phyloP scores from a whole-genome alignment of 2,888 invertebrate species.

The Phyllotreta cruciferae region DNA sequence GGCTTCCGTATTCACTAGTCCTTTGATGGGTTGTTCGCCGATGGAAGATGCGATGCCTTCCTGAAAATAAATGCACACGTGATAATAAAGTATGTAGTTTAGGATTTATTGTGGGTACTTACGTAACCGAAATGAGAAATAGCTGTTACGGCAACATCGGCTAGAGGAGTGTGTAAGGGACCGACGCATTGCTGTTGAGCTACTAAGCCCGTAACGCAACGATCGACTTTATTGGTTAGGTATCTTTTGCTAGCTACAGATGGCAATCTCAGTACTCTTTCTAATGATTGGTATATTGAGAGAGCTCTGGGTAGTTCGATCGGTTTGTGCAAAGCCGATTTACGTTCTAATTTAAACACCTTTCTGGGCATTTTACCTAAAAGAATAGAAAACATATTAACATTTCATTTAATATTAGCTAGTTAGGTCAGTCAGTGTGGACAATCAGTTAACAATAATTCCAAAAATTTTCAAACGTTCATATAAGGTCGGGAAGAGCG shows the following conservation, averaged over 20 bases:
- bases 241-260: conserved; percentile 90
- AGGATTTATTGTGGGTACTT: conserved; percentile 44
- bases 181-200: conserved; percentile 99
- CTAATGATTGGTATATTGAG: conserved; percentile 72
- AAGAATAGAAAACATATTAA: conserved; percentile 55
- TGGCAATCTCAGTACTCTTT: conserved; percentile 84
- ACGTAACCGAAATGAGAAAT: conserved; percentile 82
- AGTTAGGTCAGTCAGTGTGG: too few species aligned
- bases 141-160: conserved; percentile 91
- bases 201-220: conserved; percentile 93
- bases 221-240: conserved; percentile 93
- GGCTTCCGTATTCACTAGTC: conserved; percentile 79
- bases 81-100: conserved; percentile 12
- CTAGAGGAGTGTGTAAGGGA: conserved; percentile 93
- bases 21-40: conserved; percentile 97
- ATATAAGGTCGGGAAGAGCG: too few species aligned
- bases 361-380: conserved; percentile 87
- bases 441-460: too few species aligned
- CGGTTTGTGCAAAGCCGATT: conserved; percentile 47
- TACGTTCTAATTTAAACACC: conserved; percentile 63
- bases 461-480: too few species aligned
- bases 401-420: too few species aligned
- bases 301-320: conserved; percentile 57
- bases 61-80: conserved; percentile 40
- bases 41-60: conserved; percentile 93